These are phyloP conservation scores for Rhipidura dahli DNA, from an alignment of 2,113 vertebrate species.

Conservation along the genomic window DNA sequence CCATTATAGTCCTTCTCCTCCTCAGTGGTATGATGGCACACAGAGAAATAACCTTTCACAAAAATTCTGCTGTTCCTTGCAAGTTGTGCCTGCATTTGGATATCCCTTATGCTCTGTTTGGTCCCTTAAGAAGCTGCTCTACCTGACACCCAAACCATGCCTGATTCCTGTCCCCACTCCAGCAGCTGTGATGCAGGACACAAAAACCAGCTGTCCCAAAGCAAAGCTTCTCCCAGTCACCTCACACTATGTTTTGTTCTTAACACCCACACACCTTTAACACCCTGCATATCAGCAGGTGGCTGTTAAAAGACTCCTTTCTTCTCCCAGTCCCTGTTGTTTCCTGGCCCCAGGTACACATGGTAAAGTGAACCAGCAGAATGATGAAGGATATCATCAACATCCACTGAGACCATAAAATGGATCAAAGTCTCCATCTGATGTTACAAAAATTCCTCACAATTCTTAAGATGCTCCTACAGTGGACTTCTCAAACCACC, in stretches of 20 bases:
- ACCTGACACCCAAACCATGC: not conserved
- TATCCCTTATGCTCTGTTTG: not conserved
- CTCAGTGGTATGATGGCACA: not conserved
- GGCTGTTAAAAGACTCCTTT: not conserved
- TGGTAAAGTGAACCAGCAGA: not conserved
- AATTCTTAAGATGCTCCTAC: not conserved
- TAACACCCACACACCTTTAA: not conserved
- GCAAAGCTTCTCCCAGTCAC: not conserved
- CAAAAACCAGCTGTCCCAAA: not conserved
- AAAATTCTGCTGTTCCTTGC: not conserved
- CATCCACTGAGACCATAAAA: not conserved
- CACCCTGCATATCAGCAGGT: not conserved
- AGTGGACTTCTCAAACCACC: not conserved
- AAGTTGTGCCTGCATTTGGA: not conserved
- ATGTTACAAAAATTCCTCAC: not conserved
- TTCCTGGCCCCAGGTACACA: not conserved
- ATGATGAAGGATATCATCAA: not conserved
- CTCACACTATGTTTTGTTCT: not conserved
- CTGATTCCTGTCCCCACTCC: not conserved
- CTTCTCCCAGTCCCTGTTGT: not conserved
- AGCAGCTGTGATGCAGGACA: not conserved
- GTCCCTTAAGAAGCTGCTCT: not conserved
- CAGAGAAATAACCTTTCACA: not conserved
- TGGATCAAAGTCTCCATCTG: not conserved
- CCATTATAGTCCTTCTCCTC: not conserved